Evolutionary conservation across 2,888 invertebrate species (phyloP), one percentile per base, ranked within the genome.

Genomic region (Drosophila paracracens): DNA sequence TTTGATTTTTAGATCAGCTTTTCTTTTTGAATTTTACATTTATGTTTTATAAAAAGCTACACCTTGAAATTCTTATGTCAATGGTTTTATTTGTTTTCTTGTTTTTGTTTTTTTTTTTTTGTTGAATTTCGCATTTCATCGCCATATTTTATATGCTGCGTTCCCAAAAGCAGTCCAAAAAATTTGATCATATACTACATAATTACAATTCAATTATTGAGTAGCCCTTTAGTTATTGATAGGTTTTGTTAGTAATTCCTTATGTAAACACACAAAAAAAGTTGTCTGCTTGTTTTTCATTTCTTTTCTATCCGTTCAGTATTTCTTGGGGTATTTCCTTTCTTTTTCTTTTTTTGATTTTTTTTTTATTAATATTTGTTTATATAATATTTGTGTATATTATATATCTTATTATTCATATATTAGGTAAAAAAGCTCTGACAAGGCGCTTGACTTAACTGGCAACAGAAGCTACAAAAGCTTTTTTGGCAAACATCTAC

Each of bases 381-480:
- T 70, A 54, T 70, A 74, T 78, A 73, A 67, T 71, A 80, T 81
- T 70, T 66, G 43, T 70, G 33, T 76, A 64, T 77, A 66, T 50
- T 48, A 27, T 52, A 27, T 46, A 25, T 27, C 43, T 61, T 54
- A 50, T 54, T 67, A 48, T 73, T 58, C 52, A 60, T 61, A 50
- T 54, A 46, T 61, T 61, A 74, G 80, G 78, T 83, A 84, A 83
- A 78, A 80, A 88, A 86, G 85, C 85, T 86, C 88, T 85, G 85
- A 83, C 82, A 86, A 87, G 85, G 85, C 83, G 83, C 78, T 83
- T 83, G 83, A 64, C 76, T 81, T 83, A 82, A 83, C 77, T 82
- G 81, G 83, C 85, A 86, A 86, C 87, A 86, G 72, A 84, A 84
- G 88, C 88, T 81, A 85, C 79, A 86, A 77, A 83, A 85, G 84